Evolutionary conservation across 2,888 invertebrate genomes (phyloP).

Genomic region (Lithosia quadra): DNA sequence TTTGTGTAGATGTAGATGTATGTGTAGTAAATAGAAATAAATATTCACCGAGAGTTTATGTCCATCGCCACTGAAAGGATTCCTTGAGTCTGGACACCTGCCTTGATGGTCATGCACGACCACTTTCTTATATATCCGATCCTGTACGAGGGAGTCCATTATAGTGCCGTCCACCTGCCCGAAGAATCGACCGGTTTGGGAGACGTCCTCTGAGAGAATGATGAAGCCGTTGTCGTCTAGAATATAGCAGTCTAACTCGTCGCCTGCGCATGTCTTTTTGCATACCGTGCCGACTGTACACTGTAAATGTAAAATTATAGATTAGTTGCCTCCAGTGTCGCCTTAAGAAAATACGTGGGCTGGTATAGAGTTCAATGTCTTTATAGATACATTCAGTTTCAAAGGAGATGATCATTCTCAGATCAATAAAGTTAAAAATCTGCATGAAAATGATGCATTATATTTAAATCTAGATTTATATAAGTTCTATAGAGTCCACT

Average conservation of each 20-base stretch:
- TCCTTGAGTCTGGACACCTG: constrained; percentile 91
- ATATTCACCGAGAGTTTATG: constrained; percentile 67
- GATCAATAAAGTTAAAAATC: no score
- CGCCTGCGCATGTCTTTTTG: constrained; percentile 94
- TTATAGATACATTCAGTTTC: no score
- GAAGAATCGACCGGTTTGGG: constrained; percentile 96
- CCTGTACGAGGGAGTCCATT: constrained; percentile 97
- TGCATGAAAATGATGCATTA: no score
- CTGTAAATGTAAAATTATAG: constrained; percentile 72
- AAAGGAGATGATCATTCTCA: no score
- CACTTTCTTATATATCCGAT: constrained; percentile 95
- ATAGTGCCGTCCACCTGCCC: constrained; percentile 98
- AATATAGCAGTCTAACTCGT: constrained; percentile 96
- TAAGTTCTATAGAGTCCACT: no score
- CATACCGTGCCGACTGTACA: constrained; percentile 90
- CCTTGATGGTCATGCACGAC: constrained; percentile 96
- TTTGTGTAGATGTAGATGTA: no score
- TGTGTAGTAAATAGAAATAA: neutral
- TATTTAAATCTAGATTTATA: no score
- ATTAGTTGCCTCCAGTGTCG: no score
- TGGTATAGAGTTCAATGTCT: no score
- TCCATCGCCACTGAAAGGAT: constrained; percentile 87
- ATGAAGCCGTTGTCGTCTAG: constrained; percentile 98
- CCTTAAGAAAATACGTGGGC: no score
- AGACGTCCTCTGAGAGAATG: constrained; percentile 94